These are phyloP conservation scores for Bufotes viridis DNA, from an alignment of 2,797 vertebrate species.

Conservation along the genomic window DNA sequence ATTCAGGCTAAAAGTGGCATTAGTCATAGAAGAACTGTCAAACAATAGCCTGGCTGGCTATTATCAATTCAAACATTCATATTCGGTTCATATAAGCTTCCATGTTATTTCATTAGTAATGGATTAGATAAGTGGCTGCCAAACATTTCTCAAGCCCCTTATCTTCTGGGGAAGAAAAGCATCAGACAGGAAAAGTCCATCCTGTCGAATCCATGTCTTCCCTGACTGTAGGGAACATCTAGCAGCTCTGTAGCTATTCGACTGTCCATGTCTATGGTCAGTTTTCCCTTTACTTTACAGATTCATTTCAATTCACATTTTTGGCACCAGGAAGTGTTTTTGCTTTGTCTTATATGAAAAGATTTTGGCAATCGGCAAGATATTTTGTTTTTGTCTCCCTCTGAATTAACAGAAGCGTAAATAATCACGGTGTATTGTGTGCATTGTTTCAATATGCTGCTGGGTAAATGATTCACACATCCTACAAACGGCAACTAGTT, in stretches of 20 bases:
- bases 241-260: neutral
- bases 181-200: slow-evolving; percentile 18
- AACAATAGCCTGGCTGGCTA: neutral
- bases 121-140: slow-evolving; percentile 7
- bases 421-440: neutral
- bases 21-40: neutral
- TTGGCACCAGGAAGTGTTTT: slow-evolving; percentile 11
- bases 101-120: neutral
- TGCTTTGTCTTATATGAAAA: neutral
- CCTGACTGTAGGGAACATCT: neutral
- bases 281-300: neutral
- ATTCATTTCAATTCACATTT: neutral
- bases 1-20: neutral
- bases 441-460: neutral
- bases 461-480: slow-evolving; percentile 10
- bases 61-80: neutral
- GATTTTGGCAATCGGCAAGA: neutral
- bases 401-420: neutral
- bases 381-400: neutral
- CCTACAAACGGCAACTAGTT: neutral
- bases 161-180: neutral
- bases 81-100: neutral
- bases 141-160: neutral
- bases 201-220: neutral
- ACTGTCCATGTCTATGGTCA: neutral